Conservation (phyloP, 2,797 vertebrate genomes). For the Melanogrammus aeglefinus region DNA sequence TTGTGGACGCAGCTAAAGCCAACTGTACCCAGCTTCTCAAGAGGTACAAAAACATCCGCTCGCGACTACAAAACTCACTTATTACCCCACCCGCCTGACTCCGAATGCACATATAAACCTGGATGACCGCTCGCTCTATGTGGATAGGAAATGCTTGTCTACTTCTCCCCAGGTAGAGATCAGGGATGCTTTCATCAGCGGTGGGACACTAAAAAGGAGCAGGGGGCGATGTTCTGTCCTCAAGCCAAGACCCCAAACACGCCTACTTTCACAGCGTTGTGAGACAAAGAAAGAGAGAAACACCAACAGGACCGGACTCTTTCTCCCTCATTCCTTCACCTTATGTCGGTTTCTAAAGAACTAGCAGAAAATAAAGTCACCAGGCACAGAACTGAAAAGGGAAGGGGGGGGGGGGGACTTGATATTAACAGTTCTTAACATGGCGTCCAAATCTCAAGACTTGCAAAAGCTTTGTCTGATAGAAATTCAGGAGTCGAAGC, state of each 20-base stretch:
- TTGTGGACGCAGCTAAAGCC: conserved; percentile 23
- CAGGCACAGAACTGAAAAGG: conserved; percentile 20
- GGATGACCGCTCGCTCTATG: conserved; percentile 53
- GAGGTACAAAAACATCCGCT: not conserved
- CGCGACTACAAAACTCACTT: conserved; percentile 12
- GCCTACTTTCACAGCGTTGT: conserved; percentile 25
- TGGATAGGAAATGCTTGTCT: conserved; percentile 33
- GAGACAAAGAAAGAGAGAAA: conserved; percentile 39
- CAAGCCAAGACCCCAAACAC: conserved; percentile 6
- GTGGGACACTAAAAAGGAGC: not conserved
- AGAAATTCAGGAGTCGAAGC: conserved; percentile 23
- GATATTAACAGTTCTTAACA: not conserved
- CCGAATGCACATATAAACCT: conserved; percentile 55
- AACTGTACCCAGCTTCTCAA: conserved; percentile 30
- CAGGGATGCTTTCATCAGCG: conserved; percentile 11
- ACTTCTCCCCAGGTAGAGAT: conserved; percentile 24
- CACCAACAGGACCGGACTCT: conserved; percentile 32
- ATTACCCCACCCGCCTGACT: conserved; percentile 9
- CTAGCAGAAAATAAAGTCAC: conserved; percentile 34
- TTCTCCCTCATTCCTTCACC: conserved; percentile 11
- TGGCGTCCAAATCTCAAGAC: conserved; percentile 57
- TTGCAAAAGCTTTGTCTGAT: conserved; percentile 44
- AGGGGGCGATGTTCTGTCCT: conserved; percentile 16
- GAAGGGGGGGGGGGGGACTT: not conserved
- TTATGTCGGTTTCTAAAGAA: conserved; percentile 31